Percentiles rank a stretch among this genome's conserved stretches.
Conservation (phyloP, 92 coral and sea anemone genomes). For the Metridium senile region DNA sequence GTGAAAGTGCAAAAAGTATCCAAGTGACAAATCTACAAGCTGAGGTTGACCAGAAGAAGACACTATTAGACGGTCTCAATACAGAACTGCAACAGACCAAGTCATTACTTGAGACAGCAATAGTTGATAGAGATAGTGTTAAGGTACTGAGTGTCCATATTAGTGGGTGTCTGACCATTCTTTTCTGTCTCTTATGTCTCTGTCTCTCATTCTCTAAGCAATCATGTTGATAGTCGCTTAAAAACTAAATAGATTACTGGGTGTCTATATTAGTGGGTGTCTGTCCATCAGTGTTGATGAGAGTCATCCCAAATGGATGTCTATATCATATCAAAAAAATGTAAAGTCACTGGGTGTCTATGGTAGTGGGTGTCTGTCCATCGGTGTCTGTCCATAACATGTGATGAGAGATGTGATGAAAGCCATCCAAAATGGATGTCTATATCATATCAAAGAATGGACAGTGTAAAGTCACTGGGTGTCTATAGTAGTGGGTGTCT, state of each 20-base stretch:
- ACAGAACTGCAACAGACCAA: slow-evolving; percentile 22
- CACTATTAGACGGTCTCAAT: slow-evolving; percentile 4
- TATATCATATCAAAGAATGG: no score
- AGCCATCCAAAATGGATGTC: not conserved
- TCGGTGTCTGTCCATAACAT: no score
- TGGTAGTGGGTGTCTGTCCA: not conserved
- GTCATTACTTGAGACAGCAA: slow-evolving; percentile 16
- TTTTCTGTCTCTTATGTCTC: not conserved
- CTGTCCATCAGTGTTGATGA: not conserved
- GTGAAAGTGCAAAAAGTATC: not conserved
- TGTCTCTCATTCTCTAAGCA: no score
- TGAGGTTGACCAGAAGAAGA: slow-evolving; percentile 3
- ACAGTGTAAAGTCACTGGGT: not conserved
- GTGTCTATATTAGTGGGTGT: not conserved
- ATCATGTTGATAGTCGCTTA: no score
- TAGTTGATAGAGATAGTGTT: slow-evolving; percentile 23
- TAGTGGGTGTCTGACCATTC: not conserved
- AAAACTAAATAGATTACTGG: no score
- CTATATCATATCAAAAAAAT: no score
- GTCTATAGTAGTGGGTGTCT: not conserved
- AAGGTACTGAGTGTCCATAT: slow-evolving; percentile 11
- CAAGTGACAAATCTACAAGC: slow-evolving; percentile 2
- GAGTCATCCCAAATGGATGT: not conserved
- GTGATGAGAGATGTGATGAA: no score
- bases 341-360: not conserved